Base-by-base conservation (phyloP, 2,888 invertebrate genomes). In the Cinara cedri region DNA sequence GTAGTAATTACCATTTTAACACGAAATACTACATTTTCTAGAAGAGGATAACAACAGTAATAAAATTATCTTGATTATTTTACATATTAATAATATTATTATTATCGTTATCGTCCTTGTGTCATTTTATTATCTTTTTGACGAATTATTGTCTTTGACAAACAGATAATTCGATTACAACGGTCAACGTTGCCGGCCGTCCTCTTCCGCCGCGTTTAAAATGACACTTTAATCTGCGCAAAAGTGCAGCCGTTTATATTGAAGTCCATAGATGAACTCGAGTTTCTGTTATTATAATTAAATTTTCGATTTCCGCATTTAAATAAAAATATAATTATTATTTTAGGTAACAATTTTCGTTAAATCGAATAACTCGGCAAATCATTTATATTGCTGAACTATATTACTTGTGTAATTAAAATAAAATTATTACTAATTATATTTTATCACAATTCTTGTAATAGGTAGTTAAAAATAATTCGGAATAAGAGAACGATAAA, bases 171-270 rank as follows among this genome's bases (percentile, higher is more conserved):
- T 19, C 24, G 60, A 60, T 46, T 26, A 60, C 49, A 14, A 72
- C 19, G 26, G 60, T 60, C 46, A 60, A 72, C 46, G 46, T 49
- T 14, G 24, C 26, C 49, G 14, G 60, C n/a, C n/a, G 57, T 46
- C 46, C 26, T 60, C 46, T 26, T 49, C 19, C 16, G 24, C 49
- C 26, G 26, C 19, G 49, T 72, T 49, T 19, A 60, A 60, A 49
- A 60, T 46, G 46, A 60, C 60, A 49, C n/a, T 46, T 24, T 60
- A 60, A 72, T 60, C 72, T 34, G 14, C 24, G 60, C 19, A 49
- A 0, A 11, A 71, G n/a, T 44, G 16, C 13, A 2, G 34, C 24
- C 34, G 6, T 4, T 3, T 3, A 6, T 6, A 34, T 6, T 6
- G 34, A 6, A 6, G 34, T 44, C 57, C 42, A 71, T 57, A 57